Evolutionary conservation across 2,888 invertebrate species (phyloP).

Genomic region (Axea sp.): DNA sequence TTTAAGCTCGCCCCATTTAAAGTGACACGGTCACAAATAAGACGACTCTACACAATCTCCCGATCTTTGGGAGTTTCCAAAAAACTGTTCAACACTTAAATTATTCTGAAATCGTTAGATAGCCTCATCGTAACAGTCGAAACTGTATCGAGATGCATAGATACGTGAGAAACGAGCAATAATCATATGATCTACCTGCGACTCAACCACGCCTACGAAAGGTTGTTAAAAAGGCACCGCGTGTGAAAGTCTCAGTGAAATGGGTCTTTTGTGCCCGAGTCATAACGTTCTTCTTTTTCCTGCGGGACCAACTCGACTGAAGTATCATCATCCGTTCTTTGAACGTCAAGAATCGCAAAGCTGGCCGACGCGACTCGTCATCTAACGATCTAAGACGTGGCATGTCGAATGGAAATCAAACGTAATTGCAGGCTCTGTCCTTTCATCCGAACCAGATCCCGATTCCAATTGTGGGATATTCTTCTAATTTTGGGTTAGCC

Average conservation of each 20-base stretch:
- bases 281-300: conserved; percentile 65
- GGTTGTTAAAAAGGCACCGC: conserved; percentile 66
- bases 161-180: conserved; percentile 60
- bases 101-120: conserved; percentile 14
- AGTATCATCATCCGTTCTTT: conserved; percentile 19
- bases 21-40: conserved; percentile 36
- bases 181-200: conserved; percentile 67
- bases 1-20: conserved; percentile 32
- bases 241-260: conserved; percentile 70
- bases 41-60: conserved; percentile 21
- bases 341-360: conserved; percentile 21
- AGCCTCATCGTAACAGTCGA: conserved; percentile 29
- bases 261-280: conserved; percentile 67
- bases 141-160: conserved; percentile 49
- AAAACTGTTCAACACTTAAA: conserved; percentile 33
- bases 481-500: conserved; percentile 47
- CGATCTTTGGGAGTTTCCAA: conserved; percentile 11
- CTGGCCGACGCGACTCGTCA: conserved; percentile 18
- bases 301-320: conserved; percentile 17
- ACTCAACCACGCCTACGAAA: conserved; percentile 67
- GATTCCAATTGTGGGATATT: conserved; percentile 5
- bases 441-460: conserved; percentile 23
- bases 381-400: conserved; percentile 50
- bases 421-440: conserved; percentile 47
- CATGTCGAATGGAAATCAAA: conserved; percentile 52